phyloP scores from a whole-genome alignment of 1,140 invertebrate genomes.

The Acromyrmex echinatior region DNA sequence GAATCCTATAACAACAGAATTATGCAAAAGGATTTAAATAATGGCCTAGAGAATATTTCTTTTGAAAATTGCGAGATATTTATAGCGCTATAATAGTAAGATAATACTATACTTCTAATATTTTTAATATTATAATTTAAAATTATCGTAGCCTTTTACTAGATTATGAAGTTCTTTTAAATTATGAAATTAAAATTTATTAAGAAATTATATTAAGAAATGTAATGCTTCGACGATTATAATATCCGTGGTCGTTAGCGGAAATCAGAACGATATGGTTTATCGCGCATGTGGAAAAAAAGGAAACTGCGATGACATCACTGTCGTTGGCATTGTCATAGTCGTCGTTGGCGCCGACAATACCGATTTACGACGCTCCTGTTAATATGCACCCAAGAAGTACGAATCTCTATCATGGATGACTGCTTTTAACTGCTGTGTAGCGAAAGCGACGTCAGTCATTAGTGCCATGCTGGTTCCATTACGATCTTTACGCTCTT shows the following conservation, averaged over 20 bases:
- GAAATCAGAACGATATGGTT: conserved; percentile 67
- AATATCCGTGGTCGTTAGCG: not conserved
- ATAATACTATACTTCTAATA: too few species aligned
- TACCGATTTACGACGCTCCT: conserved; percentile 62
- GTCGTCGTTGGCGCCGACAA: conserved; percentile 29
- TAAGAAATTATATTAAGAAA: not conserved
- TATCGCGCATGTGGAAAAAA: conserved; percentile 67
- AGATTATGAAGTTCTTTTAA: not conserved
- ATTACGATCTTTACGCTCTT: conserved; percentile 60
- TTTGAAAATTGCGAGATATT: conserved; percentile 4
- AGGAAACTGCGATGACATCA: conserved; percentile 1
- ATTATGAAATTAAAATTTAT: not conserved
- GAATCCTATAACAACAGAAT: conserved; percentile 78
- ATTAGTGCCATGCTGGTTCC: conserved; percentile 44
- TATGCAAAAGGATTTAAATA: conserved; percentile 4
- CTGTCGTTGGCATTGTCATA: not conserved
- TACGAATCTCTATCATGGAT: conserved; percentile 50
- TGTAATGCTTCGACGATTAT: not conserved
- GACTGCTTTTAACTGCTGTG: conserved; percentile 54
- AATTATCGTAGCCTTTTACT: not conserved
- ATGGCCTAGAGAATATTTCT: not conserved
- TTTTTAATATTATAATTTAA: not conserved
- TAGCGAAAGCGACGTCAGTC: conserved; percentile 39
- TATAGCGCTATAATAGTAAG: not conserved
- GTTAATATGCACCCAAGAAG: conserved; percentile 53